phyloP scores from a whole-genome alignment of 2,113 vertebrate species.

The Tichodroma muraria region DNA sequence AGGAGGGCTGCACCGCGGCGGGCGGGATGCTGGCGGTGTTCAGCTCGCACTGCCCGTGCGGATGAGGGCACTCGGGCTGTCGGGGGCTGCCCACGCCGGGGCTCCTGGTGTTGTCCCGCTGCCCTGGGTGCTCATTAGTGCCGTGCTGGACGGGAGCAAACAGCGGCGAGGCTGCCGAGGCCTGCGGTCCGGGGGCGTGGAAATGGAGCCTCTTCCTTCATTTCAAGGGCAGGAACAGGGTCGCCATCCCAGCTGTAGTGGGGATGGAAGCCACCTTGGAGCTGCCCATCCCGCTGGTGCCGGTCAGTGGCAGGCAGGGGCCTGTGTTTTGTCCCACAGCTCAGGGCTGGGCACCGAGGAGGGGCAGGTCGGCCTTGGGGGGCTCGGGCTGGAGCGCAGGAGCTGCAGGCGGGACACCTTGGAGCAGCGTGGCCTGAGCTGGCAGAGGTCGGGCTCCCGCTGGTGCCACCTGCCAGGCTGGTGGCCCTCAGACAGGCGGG shows the following conservation, averaged over 20 bases:
- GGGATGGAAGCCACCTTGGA: neutral
- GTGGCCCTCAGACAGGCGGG: neutral
- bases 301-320: neutral
- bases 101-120: neutral
- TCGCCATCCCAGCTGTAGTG: neutral
- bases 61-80: neutral
- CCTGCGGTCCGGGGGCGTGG: neutral
- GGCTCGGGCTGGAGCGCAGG: neutral
- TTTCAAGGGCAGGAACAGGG: neutral
- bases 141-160: neutral
- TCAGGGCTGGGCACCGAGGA: neutral
- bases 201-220: neutral
- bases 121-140: neutral
- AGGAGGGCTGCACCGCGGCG: neutral
- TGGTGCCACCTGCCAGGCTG: neutral
- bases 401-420: accelerated
- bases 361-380: neutral
- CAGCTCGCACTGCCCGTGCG: no score
- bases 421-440: neutral
- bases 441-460: accelerated
- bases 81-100: neutral
- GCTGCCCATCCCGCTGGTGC: neutral
- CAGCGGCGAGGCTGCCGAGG: neutral
- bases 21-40: no score
- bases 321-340: neutral